These are phyloP conservation scores for Halcyon senegalensis DNA, from an alignment of 2,113 vertebrate genomes.

Conservation along the genomic window DNA sequence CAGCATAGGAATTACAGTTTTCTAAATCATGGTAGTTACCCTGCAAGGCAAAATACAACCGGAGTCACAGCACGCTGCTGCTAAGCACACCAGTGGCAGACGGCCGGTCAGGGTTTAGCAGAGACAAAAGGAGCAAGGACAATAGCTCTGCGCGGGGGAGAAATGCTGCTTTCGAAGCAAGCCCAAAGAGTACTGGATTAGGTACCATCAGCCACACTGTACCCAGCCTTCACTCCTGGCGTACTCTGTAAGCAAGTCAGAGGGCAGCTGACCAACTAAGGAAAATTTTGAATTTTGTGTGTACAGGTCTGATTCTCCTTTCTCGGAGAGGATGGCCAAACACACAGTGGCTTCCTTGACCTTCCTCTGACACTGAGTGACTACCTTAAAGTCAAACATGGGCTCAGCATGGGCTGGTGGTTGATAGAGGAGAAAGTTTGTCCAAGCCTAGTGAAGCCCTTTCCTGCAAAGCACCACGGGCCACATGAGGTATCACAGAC, in stretches of 20 bases:
- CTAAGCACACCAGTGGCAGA: neutral
- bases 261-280: neutral
- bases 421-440: neutral
- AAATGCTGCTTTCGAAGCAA: neutral
- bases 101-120: neutral
- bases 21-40: neutral
- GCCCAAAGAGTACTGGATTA: neutral
- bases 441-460: neutral
- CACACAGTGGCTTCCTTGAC: neutral
- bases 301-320: neutral
- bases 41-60: neutral
- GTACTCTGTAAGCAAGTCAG: neutral
- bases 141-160: neutral
- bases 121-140: neutral
- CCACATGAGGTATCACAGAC: accelerated
- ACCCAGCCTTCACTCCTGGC: neutral
- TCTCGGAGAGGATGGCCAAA: neutral
- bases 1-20: neutral
- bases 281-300: neutral
- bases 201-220: neutral
- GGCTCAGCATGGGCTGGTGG: neutral
- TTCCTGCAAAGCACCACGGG: accelerated
- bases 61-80: neutral
- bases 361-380: neutral
- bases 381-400: neutral